Base-by-base conservation (phyloP, 2,888 invertebrate genomes). In the Thyatira batis region DNA sequence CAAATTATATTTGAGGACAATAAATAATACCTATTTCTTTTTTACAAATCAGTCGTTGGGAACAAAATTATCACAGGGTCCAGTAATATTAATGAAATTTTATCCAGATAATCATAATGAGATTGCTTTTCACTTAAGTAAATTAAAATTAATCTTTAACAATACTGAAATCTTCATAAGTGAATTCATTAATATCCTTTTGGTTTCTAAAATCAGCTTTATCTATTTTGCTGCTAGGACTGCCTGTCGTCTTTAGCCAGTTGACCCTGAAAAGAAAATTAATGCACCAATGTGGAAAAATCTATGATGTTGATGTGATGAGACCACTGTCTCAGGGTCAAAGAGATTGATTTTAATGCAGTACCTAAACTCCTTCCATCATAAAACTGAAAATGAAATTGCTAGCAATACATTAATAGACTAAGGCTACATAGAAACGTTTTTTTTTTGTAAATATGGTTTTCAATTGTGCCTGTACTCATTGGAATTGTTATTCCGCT, bases 191-290 rank as follows among this genome's bases (percentile, higher is more conserved):
- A n/a, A 96, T 92, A 57, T 92, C 89, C 59, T 92, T 93, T 57
- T 93, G 93, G 71, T 95, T 95, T 17, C 88, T 90, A 80, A 97
- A 97, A 59, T 94, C 94, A 0, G 94, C 94, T 78, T 94, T 95
- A 8, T 96, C 95, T 63, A 97, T 96, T 62, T 89, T 89, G 46
- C 96, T 96, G 62, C 93, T 92, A 0, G 96, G 96, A 78, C 97
- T 97, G 44, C 97, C 97, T 4, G 92, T 94, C 27, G 89, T 90
- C 68, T 93, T 90, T 51, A 97, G 62, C 92, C 92, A 92, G 28
- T 83, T 71, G 76, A 87, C 86, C 92, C 94, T 93, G 81, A 72
- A 77, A 82, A 61, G 45, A 46, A 52, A 60, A 51, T 39, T 5
- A 13, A 11, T 0, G 9, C 3, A 33, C 8, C n/a, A 33, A 30